These are phyloP conservation scores for Phaonia tiefii DNA, from an alignment of 2,888 invertebrate species.

Conservation along the genomic window DNA sequence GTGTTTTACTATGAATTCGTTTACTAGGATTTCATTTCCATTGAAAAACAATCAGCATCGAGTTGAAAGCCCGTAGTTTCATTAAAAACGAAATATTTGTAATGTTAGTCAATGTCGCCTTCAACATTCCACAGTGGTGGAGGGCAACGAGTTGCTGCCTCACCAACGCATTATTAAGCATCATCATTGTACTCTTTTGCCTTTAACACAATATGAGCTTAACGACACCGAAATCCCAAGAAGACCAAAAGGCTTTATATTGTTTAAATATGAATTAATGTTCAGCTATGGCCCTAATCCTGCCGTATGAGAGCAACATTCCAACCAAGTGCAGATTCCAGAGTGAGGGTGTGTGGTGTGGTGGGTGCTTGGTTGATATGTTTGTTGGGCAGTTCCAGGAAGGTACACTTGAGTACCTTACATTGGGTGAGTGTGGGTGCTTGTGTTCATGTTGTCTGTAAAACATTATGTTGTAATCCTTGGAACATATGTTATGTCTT, in stretches of 20 bases:
- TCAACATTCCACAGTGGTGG: too few species aligned
- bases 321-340: not conserved
- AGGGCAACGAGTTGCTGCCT: slow-evolving; percentile 9
- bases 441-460: not conserved
- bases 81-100: too few species aligned
- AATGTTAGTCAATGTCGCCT: too few species aligned
- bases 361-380: not conserved
- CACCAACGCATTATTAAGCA: slow-evolving; percentile 52
- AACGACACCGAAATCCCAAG: slow-evolving; percentile 37
- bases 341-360: not conserved
- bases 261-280: slow-evolving; percentile 43
- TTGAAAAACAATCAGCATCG: too few species aligned
- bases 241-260: slow-evolving; percentile 24
- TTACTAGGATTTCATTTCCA: too few species aligned
- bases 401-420: slow-evolving; percentile 36
- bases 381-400: slow-evolving; percentile 1
- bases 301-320: slow-evolving; percentile 7
- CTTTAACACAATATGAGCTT: slow-evolving; percentile 13
- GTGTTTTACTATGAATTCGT: too few species aligned
- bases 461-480: slow-evolving; percentile 42
- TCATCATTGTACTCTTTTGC: slow-evolving; percentile 13
- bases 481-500: slow-evolving; percentile 52
- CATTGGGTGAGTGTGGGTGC: too few species aligned
- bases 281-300: slow-evolving; percentile 31
- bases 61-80: too few species aligned